A percentile compares a stretch with the other conserved stretches of the same genome.
phyloP scores from a whole-genome alignment of 2,888 invertebrate genomes.

The Drosophila falleni region DNA sequence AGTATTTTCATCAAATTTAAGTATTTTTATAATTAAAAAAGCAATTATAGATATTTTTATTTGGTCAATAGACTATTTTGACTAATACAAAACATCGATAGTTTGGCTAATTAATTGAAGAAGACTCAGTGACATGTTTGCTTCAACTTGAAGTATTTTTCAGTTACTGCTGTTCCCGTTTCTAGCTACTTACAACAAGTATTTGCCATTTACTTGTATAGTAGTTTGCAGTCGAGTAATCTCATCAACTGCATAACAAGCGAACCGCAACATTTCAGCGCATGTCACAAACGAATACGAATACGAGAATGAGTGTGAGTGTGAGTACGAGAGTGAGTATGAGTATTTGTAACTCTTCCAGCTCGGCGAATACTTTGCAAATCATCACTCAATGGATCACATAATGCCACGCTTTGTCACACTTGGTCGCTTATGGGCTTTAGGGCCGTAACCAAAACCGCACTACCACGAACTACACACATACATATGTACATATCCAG shows the following conservation, averaged over 20 bases:
- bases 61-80: too few relatives aligned
- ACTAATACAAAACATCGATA: too few relatives aligned
- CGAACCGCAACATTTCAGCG: constrained; percentile 21
- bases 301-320: too few relatives aligned
- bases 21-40: too few relatives aligned
- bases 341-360: constrained; percentile 12
- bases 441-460: constrained; percentile 36
- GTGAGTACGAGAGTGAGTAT: not conserved
- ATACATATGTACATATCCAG: not conserved
- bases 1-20: too few relatives aligned
- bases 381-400: constrained; percentile 53
- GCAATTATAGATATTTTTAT: too few relatives aligned
- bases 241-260: constrained; percentile 20
- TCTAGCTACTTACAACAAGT: not conserved
- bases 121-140: not conserved
- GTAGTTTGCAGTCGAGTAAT: constrained; percentile 17
- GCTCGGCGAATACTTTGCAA: constrained; percentile 39
- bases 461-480: constrained; percentile 12
- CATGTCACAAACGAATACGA: constrained; percentile 20
- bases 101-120: constrained; percentile 15
- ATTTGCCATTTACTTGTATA: constrained; percentile 4
- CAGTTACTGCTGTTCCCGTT: constrained; percentile 6
- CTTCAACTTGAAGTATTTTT: not conserved
- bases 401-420: constrained; percentile 77
- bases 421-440: constrained; percentile 69